Base-by-base conservation (phyloP, 2,113 vertebrate genomes). In the Odocoileus virginianus region DNA sequence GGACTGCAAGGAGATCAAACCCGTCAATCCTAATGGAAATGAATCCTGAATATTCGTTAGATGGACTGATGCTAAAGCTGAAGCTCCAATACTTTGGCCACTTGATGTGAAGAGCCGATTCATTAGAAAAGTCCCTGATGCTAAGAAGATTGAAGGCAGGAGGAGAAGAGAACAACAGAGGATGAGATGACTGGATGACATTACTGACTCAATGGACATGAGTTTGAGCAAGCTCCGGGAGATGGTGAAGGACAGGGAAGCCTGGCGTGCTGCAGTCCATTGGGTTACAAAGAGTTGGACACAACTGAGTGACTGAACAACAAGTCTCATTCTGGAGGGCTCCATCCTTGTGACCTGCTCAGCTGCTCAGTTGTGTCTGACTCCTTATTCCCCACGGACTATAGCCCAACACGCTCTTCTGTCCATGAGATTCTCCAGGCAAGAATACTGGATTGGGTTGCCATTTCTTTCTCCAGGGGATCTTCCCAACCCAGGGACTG, bases 161-260 rank as follows among this genome's bases (percentile, higher is more conserved):
- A 54, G 17, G 16, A 40, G 67, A 71, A 40, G n/a, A 71, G 19
- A 10, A 40, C 67, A 71, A 71, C 6, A 23, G 67, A 71, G n/a
- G 10, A 40, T 71, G 67, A 71, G n/a, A 40, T 23, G n/a, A 23
- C 6, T 71, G 67, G 19, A 40, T 71, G n/a, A 23, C n/a, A 40
- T 40, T 6, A 40, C 9, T 17, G 11, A 12, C 67, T 71, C 67
- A 74, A 74, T 23, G 67, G 19, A 74, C 19, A 40, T 6, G 67
- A 40, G 67, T 40, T 3, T 74, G n/a, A 74, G 67, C n/a, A 40
- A 74, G 2, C 67, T 40, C 21, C 0, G 0, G 19, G n/a, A 40
- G n/a, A 40, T 40, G 19, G 19, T 40, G n/a, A 40, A 23, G n/a
- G 21, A 40, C 67, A 74, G n/a, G n/a, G 67, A 40, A 12, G 19